Percentiles rank a stretch among this genome's conserved stretches.
phyloP scores from a whole-genome alignment of 2,113 vertebrate genomes.

The Urocynchramus pylzowi region DNA sequence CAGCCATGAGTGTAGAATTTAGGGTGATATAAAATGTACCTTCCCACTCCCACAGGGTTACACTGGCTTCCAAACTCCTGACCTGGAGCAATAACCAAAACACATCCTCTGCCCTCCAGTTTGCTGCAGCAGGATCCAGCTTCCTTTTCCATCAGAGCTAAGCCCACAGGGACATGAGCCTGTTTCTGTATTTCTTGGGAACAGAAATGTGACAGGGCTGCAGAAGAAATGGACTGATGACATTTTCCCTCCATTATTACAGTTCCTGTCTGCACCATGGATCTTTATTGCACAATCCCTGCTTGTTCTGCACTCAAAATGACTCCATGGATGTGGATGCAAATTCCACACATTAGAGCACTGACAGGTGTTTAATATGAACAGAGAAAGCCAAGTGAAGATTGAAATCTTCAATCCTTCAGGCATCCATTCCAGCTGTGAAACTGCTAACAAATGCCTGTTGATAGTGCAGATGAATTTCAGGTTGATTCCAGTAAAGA shows the following conservation, averaged over 20 bases:
- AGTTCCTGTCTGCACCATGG: background rate
- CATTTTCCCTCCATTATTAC: background rate
- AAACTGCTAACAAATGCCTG: background rate
- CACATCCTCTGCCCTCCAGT: background rate
- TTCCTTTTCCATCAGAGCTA: background rate
- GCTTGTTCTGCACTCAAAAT: background rate
- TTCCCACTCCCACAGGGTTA: background rate
- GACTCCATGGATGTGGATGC: background rate
- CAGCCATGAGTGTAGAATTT: background rate
- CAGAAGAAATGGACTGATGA: background rate
- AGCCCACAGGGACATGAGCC: background rate
- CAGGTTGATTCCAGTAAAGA: background rate
- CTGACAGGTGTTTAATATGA: background rate
- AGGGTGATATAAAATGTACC: background rate
- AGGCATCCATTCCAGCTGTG: background rate
- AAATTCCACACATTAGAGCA: background rate
- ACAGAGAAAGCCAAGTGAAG: background rate
- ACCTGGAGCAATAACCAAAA: background rate
- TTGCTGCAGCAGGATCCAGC: background rate
- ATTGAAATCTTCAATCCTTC: background rate
- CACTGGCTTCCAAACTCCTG: background rate
- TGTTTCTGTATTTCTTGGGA: background rate
- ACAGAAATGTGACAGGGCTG: background rate
- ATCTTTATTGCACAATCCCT: background rate
- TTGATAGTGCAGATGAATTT: background rate